phyloP scores from a whole-genome alignment of 2,888 invertebrate species.

The Eucera pruinosa region DNA sequence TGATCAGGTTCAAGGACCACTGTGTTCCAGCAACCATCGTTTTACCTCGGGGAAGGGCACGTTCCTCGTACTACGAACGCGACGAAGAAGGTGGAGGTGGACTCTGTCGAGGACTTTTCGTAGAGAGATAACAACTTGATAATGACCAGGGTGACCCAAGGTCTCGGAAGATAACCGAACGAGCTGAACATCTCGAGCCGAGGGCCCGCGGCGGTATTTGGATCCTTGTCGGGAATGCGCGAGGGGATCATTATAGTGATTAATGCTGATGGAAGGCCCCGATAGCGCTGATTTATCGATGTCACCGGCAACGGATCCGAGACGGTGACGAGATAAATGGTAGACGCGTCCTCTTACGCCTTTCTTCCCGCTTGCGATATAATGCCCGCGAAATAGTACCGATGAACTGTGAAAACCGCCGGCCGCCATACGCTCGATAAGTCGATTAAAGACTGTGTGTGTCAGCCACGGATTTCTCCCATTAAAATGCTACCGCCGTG shows the following conservation, averaged over 20 bases:
- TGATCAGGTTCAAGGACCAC: constrained; percentile 62
- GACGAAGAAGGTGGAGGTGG: constrained; percentile 40
- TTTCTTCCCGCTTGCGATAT: constrained; percentile 54
- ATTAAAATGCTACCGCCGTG: constrained; percentile 36
- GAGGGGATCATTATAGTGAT: constrained; percentile 83
- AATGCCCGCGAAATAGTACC: constrained; percentile 62
- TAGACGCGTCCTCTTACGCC: constrained; percentile 65
- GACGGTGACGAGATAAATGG: constrained; percentile 80
- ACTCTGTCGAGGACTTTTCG: constrained; percentile 73
- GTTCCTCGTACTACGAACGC: constrained; percentile 29
- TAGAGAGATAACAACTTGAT: constrained; percentile 78
- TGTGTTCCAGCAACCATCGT: constrained; percentile 54
- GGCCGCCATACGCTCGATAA: constrained; percentile 22
- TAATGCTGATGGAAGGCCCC: constrained; percentile 81
- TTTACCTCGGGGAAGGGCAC: constrained; percentile 41
- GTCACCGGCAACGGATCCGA: constrained; percentile 79
- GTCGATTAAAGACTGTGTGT: constrained; percentile 45
- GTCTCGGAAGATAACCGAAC: constrained; percentile 73
- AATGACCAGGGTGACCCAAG: constrained; percentile 76
- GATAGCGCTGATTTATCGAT: constrained; percentile 84
- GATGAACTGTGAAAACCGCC: constrained; percentile 45
- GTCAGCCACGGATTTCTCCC: constrained; percentile 40
- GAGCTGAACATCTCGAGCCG: constrained; percentile 68
- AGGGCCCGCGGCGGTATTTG: constrained; percentile 75
- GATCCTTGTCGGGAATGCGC: constrained; percentile 78